phyloP scores from a whole-genome alignment of 1,140 invertebrate genomes.

The Pseudomyrmex concolor region DNA sequence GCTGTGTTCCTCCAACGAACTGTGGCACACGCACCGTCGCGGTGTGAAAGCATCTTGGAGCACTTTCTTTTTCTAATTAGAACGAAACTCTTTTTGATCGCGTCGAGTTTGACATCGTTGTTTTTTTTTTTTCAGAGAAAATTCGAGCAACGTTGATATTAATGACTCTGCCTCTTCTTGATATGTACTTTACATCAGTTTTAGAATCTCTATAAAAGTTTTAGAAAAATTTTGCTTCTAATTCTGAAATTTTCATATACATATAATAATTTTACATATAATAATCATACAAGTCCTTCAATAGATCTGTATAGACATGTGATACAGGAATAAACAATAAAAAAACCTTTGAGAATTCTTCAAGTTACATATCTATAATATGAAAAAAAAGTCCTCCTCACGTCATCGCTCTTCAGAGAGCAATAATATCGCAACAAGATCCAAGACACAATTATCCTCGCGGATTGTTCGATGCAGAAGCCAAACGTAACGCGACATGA shows the following conservation, averaged over 20 bases:
- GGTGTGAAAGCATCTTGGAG: slow-evolving; percentile 2
- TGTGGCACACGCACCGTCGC: not conserved
- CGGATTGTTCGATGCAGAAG: slow-evolving; percentile 1
- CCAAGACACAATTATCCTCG: slow-evolving; percentile 22
- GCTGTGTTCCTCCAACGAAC: slow-evolving; percentile 52
- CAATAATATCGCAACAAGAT: not conserved
- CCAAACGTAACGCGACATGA: slow-evolving; percentile 34
- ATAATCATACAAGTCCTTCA: too few relatives aligned
- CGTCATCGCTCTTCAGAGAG: not conserved
- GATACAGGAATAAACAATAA: too few relatives aligned
- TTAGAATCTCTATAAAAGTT: not conserved
- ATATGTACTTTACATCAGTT: not conserved
- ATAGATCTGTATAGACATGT: too few relatives aligned
- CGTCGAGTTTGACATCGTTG: not conserved
- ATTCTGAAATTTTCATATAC: too few relatives aligned
- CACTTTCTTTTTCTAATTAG: slow-evolving; percentile 17
- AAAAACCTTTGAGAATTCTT: too few relatives aligned
- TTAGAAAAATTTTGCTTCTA: too few relatives aligned
- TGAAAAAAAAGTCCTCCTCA: not conserved
- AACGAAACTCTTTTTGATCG: not conserved
- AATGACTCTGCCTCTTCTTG: not conserved
- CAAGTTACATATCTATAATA: not conserved
- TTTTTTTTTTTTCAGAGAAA: not conserved
- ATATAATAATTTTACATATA: too few relatives aligned
- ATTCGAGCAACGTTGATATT: not conserved